Base-by-base conservation (phyloP, 2,113 vertebrate species). In the Hiodon tergisus region DNA sequence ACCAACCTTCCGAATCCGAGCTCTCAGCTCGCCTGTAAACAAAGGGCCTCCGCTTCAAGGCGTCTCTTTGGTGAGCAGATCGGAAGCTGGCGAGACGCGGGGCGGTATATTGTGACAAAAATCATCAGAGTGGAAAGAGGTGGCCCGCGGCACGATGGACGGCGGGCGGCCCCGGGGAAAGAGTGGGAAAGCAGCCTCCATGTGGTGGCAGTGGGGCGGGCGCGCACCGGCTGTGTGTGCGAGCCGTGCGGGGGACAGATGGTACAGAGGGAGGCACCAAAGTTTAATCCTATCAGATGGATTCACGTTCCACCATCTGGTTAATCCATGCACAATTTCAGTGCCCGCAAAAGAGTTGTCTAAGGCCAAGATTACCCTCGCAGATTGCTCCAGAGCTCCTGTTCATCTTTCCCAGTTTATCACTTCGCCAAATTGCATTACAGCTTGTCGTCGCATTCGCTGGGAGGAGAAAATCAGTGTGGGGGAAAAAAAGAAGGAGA, bases 201-300 rank as follows among this genome's bases (percentile, higher is more conserved):
- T 76, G 75, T 57, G 74, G 81, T 80, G 62, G 81, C 84, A 85
- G 87, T 87, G 87, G 84, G 85, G 65, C 66, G 17, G 47, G 48
- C 48, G 48, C 47, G 9, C 55, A 52, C 48, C 6, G 54, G n/a
- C 65, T 59, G 10, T 53, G n/a, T 46, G n/a, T 8, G 48, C 52
- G 50, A 68, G 51, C 31, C 17, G 83, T 71, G 83, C 83, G 71
- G 77, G 80, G 90, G 93, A 91, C 95, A 97, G 94, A 97, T 95
- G 94, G 94, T 93, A 87, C 84, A 50, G 89, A 93, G 93, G 93
- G 93, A 90, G 90, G 92, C 90, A 91, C 91, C 93, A 93, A 95
- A 93, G 91, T 93, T 94, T 97, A 97, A 98, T 96, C 94, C 94
- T 96, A 94, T 98, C 94, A 96, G 92, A 93, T 91, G 89, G 93